Percentiles rank a stretch among this genome's conserved stretches.
Evolutionary conservation across 1,140 invertebrate species (phyloP).

Genomic region (Habropoda laboriosa): DNA sequence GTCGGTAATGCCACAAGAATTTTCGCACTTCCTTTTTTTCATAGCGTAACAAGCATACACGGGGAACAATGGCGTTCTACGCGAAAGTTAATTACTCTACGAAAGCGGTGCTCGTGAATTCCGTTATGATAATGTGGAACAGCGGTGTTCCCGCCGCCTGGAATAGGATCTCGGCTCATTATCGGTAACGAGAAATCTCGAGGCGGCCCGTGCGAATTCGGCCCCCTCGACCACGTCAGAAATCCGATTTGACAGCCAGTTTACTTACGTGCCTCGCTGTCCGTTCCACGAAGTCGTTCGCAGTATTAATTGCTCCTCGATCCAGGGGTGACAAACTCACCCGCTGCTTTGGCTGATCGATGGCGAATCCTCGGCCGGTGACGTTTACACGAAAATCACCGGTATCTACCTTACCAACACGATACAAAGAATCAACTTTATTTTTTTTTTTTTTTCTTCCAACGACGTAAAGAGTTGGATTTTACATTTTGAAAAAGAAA

Average conservation of each 20-base stretch:
- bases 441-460: not conserved
- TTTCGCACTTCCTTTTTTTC: not conserved
- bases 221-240: constrained; percentile 17
- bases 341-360: constrained; percentile 24
- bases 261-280: constrained; percentile 40
- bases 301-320: constrained; percentile 46
- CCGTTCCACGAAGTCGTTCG: constrained; percentile 23
- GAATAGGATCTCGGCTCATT: constrained; percentile 13
- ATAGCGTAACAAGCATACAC: no score
- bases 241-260: constrained; percentile 47
- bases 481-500: no score
- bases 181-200: constrained; percentile 42
- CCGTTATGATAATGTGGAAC: not conserved
- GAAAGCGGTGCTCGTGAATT: not conserved
- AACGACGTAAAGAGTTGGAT: no score
- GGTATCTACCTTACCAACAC: not conserved
- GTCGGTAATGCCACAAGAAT: not conserved
- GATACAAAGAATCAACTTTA: not conserved
- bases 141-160: not conserved
- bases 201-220: constrained; percentile 15
- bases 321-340: constrained; percentile 38
- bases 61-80: not conserved
- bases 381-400: not conserved
- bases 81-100: constrained; percentile 13
- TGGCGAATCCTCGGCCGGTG: not conserved